Evolutionary conservation across 2,797 vertebrate genomes (phyloP).

Genomic region (Halcyon badia): DNA sequence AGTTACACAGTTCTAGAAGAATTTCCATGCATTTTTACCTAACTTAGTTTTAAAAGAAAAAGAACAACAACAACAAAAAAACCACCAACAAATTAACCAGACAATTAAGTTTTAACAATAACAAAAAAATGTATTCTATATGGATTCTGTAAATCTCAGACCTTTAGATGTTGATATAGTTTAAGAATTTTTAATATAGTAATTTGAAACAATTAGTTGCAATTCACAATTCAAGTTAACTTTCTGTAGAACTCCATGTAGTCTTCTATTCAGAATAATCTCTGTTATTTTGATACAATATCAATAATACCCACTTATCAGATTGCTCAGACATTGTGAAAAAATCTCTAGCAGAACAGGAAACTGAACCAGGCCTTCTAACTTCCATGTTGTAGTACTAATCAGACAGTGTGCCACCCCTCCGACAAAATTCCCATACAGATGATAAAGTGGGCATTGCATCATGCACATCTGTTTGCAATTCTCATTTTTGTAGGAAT

Average conservation of each 20-base stretch:
- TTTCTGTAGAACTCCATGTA: no score
- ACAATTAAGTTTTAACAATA: neutral
- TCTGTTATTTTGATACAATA: neutral
- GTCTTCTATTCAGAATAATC: no score
- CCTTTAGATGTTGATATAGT: neutral
- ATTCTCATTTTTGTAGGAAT: neutral
- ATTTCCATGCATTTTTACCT: neutral
- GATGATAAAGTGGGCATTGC: neutral
- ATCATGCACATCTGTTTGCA: neutral
- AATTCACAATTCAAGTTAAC: no score
- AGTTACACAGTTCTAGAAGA: neutral
- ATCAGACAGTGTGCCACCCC: neutral
- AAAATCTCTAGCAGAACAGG: neutral
- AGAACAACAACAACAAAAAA: no score
- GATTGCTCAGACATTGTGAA: neutral
- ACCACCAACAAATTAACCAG: neutral
- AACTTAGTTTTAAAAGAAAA: neutral
- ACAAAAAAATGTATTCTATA: neutral
- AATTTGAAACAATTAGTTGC: no score
- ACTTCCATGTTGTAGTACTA: neutral
- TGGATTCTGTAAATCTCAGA: neutral
- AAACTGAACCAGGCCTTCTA: neutral
- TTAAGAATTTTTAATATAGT: neutral
- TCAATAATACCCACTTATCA: neutral
- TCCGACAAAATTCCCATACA: neutral